A percentile compares a stretch with the other conserved stretches of the same genome.
Evolutionary conservation across 2,113 vertebrate species (phyloP).

Genomic region (Oreocharis arfaki): DNA sequence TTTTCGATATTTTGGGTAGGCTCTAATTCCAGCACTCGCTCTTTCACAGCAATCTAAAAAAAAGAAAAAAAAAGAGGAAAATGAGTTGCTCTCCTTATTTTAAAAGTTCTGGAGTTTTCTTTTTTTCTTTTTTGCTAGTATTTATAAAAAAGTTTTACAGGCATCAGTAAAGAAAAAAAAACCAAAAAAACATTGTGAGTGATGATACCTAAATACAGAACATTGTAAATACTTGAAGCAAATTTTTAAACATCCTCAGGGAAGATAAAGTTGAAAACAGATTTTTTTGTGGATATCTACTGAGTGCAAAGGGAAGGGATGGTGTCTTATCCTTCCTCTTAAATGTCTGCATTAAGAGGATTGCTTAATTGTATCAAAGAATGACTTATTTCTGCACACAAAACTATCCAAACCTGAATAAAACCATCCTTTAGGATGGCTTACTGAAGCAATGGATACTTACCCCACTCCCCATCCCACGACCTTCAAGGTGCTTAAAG

Average conservation of each 20-base stretch:
- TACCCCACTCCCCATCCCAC: not conserved
- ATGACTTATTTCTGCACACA: not conserved
- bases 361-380: not conserved
- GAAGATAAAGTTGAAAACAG: not conserved
- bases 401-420: not conserved
- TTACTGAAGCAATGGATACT: not conserved
- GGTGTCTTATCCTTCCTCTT: not conserved
- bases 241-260: not conserved
- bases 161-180: not conserved
- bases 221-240: not conserved
- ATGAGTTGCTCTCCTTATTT: not conserved
- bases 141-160: not conserved
- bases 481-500: not conserved
- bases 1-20: not conserved
- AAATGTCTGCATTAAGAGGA: not conserved
- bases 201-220: not conserved
- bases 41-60: not conserved
- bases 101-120: fast-evolving
- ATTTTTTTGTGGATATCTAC: not conserved
- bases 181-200: not conserved
- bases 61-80: not conserved
- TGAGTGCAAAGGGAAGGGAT: not conserved
- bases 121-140: not conserved
- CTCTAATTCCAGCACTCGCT: not conserved
- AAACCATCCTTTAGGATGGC: not conserved